Evolutionary conservation across 92 coral and sea anemone genomes (phyloP).

Genomic region (Paragorgia papillata): DNA sequence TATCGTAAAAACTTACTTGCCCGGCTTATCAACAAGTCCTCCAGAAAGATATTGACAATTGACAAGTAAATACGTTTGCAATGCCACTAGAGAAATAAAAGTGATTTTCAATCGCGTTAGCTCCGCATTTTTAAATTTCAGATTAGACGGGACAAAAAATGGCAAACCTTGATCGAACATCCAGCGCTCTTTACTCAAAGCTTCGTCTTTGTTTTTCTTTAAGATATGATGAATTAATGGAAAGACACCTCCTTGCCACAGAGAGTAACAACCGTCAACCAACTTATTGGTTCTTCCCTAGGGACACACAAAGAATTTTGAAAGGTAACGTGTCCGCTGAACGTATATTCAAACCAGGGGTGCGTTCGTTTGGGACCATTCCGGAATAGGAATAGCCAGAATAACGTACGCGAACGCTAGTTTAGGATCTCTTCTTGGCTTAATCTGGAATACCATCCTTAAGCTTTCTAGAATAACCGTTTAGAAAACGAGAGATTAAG

Average conservation of each 20-base stretch:
- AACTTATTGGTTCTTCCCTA: constrained; percentile 91
- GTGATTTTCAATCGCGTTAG: background rate
- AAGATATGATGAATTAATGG: constrained; percentile 87
- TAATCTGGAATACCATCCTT: no score
- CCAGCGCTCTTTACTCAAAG: constrained; percentile 81
- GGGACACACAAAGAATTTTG: no score
- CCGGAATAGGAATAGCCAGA: no score
- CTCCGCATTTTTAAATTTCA: no score
- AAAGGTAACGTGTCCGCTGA: no score
- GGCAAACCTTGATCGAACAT: constrained; percentile 81
- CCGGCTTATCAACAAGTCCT: constrained; percentile 96
- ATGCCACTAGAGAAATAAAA: constrained; percentile 52
- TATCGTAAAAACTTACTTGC: constrained; percentile 67
- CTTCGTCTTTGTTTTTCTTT: constrained; percentile 56
- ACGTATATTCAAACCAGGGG: no score
- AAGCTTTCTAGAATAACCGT: no score
- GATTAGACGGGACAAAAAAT: background rate
- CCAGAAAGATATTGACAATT: constrained; percentile 91
- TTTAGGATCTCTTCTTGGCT: no score
- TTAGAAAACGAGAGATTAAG: no score
- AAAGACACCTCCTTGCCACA: constrained; percentile 98
- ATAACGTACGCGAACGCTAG: no score
- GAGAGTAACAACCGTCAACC: constrained; percentile 98
- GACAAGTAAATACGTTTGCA: constrained; percentile 81
- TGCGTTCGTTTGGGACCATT: no score